Base-by-base conservation (phyloP, 2,113 vertebrate species). In the Seriola aureovittata region DNA sequence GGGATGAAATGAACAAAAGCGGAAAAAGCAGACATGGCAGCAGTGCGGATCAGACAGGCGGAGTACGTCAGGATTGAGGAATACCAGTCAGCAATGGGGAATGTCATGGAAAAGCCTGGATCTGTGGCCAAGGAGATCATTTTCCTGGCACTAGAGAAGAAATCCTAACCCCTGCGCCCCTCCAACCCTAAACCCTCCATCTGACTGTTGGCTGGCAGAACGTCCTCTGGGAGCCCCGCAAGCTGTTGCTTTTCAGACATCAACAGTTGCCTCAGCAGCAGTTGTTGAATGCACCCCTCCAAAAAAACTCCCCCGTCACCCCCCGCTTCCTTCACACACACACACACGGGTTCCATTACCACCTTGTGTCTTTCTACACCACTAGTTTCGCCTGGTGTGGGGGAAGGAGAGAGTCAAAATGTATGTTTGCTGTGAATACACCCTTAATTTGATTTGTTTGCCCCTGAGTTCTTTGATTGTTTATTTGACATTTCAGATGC, bases 191-290 rank as follows among this genome's bases (percentile, higher is more conserved):
- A 93, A 89, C 71, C 90, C 88, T 87, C 90, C 91, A 90, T 92
- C 92, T 93, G 93, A 92, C 91, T 92, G 88, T 84, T 91, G 92
- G 89, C 92, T 89, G 89, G 84, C 79, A 79, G 54, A 16, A 60
- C 1, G 78, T 93, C 93, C 93, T 88, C 82, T 75, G 93, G 91
- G 93, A 94, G 85, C 64, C 75, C 76, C 13, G 34, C 93, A 94
- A 94, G 93, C 93, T 94, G 93, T 93, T 93, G 93, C 92, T 86
- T 86, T 85, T 77, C 84, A 93, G 92, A 91, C 92, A 76, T 91
- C 92, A 94, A 92, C 93, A 94, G 93, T 93, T 94, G 93, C 93
- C 79, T 87, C 89, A 91, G 85, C 90, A 92, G 93, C 93, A 93
- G 93, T 94, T 93, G 90, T 81, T 82, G 66, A 91, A 89, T 69